phyloP scores from a whole-genome alignment of 1,140 invertebrate species.

The Drosophila kanapiae region DNA sequence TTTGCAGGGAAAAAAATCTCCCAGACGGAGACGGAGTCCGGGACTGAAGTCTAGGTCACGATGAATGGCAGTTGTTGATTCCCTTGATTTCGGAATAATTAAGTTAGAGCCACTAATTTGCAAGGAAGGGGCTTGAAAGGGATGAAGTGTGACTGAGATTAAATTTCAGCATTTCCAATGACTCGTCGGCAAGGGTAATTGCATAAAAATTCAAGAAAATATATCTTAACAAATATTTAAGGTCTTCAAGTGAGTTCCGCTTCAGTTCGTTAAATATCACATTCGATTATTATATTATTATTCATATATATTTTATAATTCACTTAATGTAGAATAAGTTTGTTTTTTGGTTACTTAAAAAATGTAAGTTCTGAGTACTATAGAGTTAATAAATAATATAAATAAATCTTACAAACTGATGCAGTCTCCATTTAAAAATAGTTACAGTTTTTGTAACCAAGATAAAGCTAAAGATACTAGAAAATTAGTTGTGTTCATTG shows the following conservation, averaged over 20 bases:
- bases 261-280: no score
- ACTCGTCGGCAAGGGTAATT: neutral
- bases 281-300: no score
- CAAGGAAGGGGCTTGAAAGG: neutral
- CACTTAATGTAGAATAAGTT: no score
- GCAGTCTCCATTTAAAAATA: no score
- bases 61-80: constrained; percentile 76
- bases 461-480: neutral
- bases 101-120: constrained; percentile 65
- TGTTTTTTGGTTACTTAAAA: no score
- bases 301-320: no score
- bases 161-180: constrained; percentile 5
- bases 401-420: neutral
- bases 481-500: neutral
- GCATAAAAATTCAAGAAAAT: neutral
- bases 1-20: neutral
- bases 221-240: neutral
- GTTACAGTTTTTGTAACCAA: neutral
- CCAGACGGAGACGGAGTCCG: constrained; percentile 27
- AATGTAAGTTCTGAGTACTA: no score
- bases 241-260: neutral
- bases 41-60: constrained; percentile 35
- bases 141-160: constrained; percentile 2
- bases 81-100: constrained; percentile 74
- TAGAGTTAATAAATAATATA: neutral